Percentiles rank a stretch among this genome's conserved stretches.
These are phyloP conservation scores for Ornithorhynchus anatinus DNA, from an alignment of 2,113 vertebrate species.

Conservation along the genomic window DNA sequence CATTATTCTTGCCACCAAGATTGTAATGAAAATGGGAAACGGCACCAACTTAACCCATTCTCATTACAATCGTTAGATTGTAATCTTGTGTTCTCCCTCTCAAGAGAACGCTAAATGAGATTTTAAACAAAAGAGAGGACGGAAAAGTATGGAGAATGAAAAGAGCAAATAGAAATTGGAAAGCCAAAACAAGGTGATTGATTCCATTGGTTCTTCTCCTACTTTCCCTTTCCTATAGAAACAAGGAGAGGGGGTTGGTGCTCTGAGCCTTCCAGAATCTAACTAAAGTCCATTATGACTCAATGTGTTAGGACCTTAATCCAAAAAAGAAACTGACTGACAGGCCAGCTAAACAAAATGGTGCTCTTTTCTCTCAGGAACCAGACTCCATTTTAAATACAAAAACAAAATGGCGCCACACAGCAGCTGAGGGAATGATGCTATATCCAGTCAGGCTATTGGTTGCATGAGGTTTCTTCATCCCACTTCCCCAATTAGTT, in stretches of 20 bases:
- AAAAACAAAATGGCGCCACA: no score
- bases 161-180: conserved; percentile 74
- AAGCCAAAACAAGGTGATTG: conserved; percentile 68
- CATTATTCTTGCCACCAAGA: conserved; percentile 80
- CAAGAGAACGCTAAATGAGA: conserved; percentile 80
- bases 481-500: no score
- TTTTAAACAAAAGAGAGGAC: conserved; percentile 73
- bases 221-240: conserved; percentile 58
- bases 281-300: neutral
- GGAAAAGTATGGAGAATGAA: conserved; percentile 75
- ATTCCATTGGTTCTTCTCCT: conserved; percentile 50
- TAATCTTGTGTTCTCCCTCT: conserved; percentile 77
- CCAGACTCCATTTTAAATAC: no score
- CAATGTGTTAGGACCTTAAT: no score
- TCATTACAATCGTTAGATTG: conserved; percentile 80
- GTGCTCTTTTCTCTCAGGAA: no score
- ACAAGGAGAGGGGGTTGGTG: conserved; percentile 27
- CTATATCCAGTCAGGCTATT: no score
- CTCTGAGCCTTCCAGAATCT: neutral
- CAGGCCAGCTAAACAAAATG: no score
- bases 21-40: conserved; percentile 81
- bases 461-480: no score
- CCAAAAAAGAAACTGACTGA: no score
- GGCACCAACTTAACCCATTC: conserved; percentile 80
- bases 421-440: no score